Conservation (phyloP, 2,113 vertebrate species). For the Fregata magnificens region DNA sequence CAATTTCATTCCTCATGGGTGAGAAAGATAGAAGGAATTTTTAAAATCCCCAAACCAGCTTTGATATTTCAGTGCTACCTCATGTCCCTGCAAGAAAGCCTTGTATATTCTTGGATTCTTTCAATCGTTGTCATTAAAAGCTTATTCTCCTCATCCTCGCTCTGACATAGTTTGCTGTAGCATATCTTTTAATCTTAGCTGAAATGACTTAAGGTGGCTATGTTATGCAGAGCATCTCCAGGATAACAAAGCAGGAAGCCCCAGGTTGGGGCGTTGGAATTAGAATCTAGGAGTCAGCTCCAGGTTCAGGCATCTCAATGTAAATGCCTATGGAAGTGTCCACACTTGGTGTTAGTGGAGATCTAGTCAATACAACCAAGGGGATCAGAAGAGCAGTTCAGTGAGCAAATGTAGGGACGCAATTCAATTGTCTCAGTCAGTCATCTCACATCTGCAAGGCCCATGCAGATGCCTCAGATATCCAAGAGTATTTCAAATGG, state of each 20-base stretch:
- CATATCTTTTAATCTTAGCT: not conserved
- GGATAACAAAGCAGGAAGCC: not conserved
- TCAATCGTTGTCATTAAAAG: not conserved
- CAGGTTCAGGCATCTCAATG: not conserved
- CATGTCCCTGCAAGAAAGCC: not conserved
- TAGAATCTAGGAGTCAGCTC: not conserved
- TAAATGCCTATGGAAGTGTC: not conserved
- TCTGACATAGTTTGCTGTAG: not conserved
- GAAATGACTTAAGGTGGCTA: not conserved
- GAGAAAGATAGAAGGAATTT: not conserved
- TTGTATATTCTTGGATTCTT: not conserved
- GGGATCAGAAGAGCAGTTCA: not conserved
- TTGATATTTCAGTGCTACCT: not conserved
- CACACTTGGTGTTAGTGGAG: not conserved
- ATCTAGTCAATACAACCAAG: not conserved
- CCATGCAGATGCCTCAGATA: not conserved
- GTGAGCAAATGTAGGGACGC: not conserved
- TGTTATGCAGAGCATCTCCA: not conserved
- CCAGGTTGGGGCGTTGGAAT: not conserved
- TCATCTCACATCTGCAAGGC: not conserved
- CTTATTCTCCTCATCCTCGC: not conserved
- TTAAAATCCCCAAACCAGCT: not conserved
- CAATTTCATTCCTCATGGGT: not conserved
- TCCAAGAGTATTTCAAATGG: not conserved
- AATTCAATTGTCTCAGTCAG: not conserved